phyloP scores from a whole-genome alignment of 2,888 invertebrate species.

The Dichetophora obliterata region DNA sequence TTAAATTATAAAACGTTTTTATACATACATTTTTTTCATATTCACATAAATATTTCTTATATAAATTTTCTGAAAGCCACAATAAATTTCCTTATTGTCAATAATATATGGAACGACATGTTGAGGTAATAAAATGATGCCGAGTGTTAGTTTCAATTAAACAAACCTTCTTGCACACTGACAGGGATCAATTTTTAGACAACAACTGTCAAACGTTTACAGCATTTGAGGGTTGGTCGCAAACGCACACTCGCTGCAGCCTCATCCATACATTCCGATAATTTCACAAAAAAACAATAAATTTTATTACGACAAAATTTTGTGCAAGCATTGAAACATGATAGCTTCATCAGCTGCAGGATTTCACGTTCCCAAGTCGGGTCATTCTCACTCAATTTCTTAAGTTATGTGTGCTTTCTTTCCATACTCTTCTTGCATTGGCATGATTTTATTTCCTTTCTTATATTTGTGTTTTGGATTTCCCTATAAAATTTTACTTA shows the following conservation, averaged over 20 bases:
- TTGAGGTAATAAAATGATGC: conserved; percentile 63
- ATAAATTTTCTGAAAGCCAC: neutral
- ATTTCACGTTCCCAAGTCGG: neutral
- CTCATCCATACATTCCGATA: neutral
- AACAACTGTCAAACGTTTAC: conserved; percentile 22
- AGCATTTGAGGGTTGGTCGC: neutral
- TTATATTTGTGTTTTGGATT: neutral
- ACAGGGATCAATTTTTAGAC: neutral
- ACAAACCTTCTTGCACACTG: conserved; percentile 48
- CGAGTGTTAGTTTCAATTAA: conserved; percentile 67
- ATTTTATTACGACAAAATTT: conserved; percentile 21
- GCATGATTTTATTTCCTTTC: neutral
- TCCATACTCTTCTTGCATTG: neutral
- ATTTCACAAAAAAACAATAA: conserved; percentile 23
- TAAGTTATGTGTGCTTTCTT: neutral
- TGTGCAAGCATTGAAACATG: conserved; percentile 7
- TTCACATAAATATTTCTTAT: no score
- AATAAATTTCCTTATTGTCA: neutral
- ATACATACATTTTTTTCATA: no score
- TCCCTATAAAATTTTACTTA: conserved; percentile 1
- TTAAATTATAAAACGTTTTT: no score
- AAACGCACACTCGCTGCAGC: neutral
- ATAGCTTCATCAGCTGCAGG: conserved; percentile 27
- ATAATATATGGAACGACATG: conserved; percentile 52
- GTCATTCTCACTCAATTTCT: neutral